These are phyloP conservation scores for Bufo bufo DNA, from an alignment of 2,113 vertebrate genomes.

Conservation along the genomic window DNA sequence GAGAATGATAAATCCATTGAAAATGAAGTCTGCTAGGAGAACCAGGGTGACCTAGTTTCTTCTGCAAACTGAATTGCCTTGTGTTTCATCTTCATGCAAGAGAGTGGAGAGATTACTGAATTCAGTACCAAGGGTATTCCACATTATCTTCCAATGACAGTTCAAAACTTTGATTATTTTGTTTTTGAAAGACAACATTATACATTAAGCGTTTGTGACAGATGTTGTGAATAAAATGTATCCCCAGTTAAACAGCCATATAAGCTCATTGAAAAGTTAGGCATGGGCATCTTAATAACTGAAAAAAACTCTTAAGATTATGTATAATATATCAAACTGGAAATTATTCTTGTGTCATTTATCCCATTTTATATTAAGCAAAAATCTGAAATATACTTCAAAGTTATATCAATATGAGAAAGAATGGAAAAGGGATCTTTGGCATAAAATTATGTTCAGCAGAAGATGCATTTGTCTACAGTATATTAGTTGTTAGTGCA, in stretches of 20 bases:
- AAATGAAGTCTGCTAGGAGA: constrained; percentile 55
- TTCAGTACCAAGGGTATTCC: neutral
- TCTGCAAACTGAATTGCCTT: neutral
- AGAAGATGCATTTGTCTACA: no score
- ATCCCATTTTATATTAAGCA: neutral
- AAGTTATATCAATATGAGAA: neutral
- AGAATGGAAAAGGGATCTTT: neutral
- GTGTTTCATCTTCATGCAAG: constrained; percentile 46
- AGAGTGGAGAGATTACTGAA: neutral
- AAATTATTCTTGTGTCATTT: neutral
- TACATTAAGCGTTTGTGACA: neutral
- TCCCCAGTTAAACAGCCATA: neutral
- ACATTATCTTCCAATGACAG: constrained; percentile 23
- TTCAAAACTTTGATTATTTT: constrained; percentile 36
- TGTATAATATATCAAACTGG: neutral
- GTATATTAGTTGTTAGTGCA: no score
- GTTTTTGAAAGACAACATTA: neutral
- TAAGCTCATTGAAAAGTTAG: constrained; percentile 51
- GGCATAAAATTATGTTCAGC: no score
- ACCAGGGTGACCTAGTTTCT: constrained; percentile 41
- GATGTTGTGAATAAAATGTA: neutral
- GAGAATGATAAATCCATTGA: constrained; percentile 38
- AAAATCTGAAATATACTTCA: neutral
- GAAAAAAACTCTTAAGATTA: neutral
- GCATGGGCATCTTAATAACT: neutral